Base-by-base conservation (phyloP, 2,113 vertebrate species). In the Neogobius melanostomus region DNA sequence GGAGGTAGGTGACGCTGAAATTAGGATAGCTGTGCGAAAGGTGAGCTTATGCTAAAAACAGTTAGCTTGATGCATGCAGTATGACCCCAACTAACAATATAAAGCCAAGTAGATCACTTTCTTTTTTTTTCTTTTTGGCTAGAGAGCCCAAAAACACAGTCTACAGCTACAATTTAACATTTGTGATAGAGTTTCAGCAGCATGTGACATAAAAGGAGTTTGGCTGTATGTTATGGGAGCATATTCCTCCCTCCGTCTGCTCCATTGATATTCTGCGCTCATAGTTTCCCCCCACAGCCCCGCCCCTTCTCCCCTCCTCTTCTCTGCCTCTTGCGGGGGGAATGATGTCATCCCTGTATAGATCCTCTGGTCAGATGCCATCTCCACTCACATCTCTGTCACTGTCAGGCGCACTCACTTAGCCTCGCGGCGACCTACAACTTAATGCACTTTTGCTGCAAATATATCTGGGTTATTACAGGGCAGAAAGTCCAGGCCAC, bases 271-370 rank as follows among this genome's bases (percentile, higher is more conserved):
- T 89, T 90, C 88, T 86, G 80, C 85, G 80, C 82, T 87, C 87
- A 88, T 82, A 82, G 71, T 83, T 87, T 57, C 71, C 71, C 81
- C 36, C 79, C 73, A 74, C 28, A 52, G 64, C 46, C 52, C 52
- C 68, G 51, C 66, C 67, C 47, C 67, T 42, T 47, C 56, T 4
- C 62, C 61, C 62, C 47, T 43, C 76, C 74, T 50, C 65, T 70
- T 51, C n/a, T 36, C 69, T 36, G 28, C 52, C 15, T 51, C 62
- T 10, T 60, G 63, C 45, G 50, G 48, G n/a, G 12, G 66, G 72
- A 64, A 50, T 91, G 90, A 91, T 91, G 89, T 91, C 90, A 91
- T 89, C 76, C 42, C 79, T 85, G 82, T 90, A 89, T 90, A 82
- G 87, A 89, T 85, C 78, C 53, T 81, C 85, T 90, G 87, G 90